Conservation (phyloP, 23 tunicate genomes). For the Botrylloides violaceus region DNA sequence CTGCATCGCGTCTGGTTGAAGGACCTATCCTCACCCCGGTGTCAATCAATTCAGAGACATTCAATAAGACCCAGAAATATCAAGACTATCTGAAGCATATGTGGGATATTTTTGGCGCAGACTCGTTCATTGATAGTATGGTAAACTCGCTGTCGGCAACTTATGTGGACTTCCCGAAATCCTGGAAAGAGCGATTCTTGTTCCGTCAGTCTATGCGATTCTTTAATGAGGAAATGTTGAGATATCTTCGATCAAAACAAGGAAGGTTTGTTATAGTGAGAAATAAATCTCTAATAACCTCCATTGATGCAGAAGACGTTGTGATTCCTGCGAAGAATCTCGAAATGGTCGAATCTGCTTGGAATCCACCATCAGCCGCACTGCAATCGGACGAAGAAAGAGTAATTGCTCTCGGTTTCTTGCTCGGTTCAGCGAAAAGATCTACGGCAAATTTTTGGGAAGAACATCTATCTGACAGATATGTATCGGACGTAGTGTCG, state of each 20-base stretch:
- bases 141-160: no score
- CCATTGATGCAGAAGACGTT: background rate
- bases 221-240: background rate
- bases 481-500: background rate
- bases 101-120: background rate
- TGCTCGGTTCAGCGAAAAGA: background rate
- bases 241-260: background rate
- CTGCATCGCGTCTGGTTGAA: background rate
- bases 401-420: background rate
- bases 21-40: background rate
- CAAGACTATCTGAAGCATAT: background rate
- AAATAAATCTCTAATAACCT: background rate
- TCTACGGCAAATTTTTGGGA: background rate
- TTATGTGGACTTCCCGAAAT: background rate
- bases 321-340: background rate
- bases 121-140: background rate
- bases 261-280: background rate
- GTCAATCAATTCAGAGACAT: background rate
- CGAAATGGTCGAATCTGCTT: background rate
- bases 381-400: background rate
- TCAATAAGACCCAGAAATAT: background rate
- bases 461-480: background rate
- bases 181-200: background rate
- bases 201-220: background rate
- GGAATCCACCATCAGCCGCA: background rate